Evolutionary conservation across 2,113 vertebrate species (phyloP).

Genomic region (Gyps fulvus): DNA sequence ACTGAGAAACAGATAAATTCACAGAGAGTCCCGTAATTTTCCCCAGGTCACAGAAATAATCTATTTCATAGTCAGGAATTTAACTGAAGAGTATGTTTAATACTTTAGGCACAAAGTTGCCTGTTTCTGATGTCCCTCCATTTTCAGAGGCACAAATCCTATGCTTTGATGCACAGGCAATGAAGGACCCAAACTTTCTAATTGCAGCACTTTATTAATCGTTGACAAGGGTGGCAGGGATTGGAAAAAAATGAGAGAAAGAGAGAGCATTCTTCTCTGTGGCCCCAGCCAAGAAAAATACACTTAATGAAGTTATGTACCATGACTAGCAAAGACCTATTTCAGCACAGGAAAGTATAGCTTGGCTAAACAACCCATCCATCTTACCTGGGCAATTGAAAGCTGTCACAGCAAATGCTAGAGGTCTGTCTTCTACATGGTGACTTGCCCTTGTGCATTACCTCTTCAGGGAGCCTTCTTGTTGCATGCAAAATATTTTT

Average conservation of each 20-base stretch:
- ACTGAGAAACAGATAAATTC: neutral
- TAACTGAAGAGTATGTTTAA: neutral
- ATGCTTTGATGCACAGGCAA: neutral
- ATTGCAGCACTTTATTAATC: neutral
- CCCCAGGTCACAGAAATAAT: neutral
- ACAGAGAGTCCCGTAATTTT: neutral
- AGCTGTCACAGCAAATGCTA: neutral
- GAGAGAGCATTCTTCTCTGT: neutral
- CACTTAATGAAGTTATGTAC: conserved; percentile 9
- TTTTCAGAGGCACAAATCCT: neutral
- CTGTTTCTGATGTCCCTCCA: neutral
- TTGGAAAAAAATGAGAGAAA: neutral
- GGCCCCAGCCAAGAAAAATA: conserved; percentile 28
- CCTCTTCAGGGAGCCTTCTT: conserved; percentile 35
- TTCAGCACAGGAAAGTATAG: neutral
- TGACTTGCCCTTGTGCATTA: neutral
- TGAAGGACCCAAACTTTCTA: neutral
- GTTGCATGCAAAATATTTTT: conserved; percentile 31
- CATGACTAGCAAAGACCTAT: neutral
- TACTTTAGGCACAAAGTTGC: neutral
- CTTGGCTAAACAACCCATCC: neutral
- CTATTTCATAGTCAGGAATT: neutral
- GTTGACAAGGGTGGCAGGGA: neutral
- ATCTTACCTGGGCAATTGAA: conserved; percentile 3
- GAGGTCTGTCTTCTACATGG: neutral